phyloP scores from a whole-genome alignment of 2,888 invertebrate species.

The Coenonympha arcania region DNA sequence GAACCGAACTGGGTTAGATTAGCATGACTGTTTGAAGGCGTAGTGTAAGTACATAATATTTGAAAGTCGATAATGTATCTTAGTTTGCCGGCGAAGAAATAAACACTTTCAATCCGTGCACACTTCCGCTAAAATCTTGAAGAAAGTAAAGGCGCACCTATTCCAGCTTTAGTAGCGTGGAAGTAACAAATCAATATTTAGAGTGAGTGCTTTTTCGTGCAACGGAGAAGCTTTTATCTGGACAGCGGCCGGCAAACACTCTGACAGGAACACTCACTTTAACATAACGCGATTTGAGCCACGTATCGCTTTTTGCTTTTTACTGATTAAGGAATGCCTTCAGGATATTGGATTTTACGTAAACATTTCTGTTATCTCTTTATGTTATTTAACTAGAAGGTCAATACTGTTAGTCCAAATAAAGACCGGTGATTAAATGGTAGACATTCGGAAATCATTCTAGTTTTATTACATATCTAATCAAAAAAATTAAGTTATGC shows the following conservation, averaged over 20 bases:
- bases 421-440: no score
- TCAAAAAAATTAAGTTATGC: no score
- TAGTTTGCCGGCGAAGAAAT: not conserved
- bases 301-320: slow-evolving; percentile 30
- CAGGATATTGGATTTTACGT: slow-evolving; percentile 18
- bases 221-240: slow-evolving; percentile 74
- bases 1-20: no score
- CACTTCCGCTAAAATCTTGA: slow-evolving; percentile 28
- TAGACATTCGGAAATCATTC: no score
- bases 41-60: not conserved
- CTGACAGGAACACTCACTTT: slow-evolving; percentile 67
- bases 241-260: slow-evolving; percentile 72
- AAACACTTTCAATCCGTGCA: slow-evolving; percentile 11
- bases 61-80: not conserved
- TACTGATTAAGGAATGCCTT: slow-evolving; percentile 22
- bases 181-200: slow-evolving; percentile 75
- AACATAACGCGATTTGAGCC: slow-evolving; percentile 52
- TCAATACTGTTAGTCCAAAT: no score
- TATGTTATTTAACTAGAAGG: not conserved
- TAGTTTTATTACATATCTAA: no score
- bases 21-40: no score
- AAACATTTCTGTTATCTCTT: no score
- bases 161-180: slow-evolving; percentile 63
- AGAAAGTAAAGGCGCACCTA: slow-evolving; percentile 48
- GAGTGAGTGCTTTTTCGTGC: slow-evolving; percentile 75